A percentile compares a stretch with the other conserved stretches of the same genome.
Conservation (phyloP, 2,113 vertebrate species). For the Nicator chloris region DNA sequence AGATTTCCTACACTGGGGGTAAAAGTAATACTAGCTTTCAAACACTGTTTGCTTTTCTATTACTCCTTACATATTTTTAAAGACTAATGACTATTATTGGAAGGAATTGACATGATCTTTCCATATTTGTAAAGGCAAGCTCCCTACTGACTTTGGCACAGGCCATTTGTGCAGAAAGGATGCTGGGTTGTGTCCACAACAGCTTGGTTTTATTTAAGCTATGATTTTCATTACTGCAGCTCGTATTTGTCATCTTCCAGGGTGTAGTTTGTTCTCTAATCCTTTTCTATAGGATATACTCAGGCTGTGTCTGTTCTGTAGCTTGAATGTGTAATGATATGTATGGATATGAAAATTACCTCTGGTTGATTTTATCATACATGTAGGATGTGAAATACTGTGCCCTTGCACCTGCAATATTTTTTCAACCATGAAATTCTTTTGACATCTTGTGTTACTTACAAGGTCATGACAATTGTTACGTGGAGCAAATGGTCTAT, state of each 20-base stretch:
- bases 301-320: background rate
- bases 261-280: background rate
- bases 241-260: background rate
- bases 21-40: constrained; percentile 29
- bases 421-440: background rate
- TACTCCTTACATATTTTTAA: constrained; percentile 16
- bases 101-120: constrained; percentile 34
- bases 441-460: background rate
- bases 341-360: background rate
- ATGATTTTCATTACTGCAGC: background rate
- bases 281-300: background rate
- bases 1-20: background rate
- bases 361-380: background rate
- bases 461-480: background rate
- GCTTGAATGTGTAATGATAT: background rate
- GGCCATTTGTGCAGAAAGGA: background rate
- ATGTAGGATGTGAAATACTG: background rate
- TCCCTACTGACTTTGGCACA: constrained; percentile 14
- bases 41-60: constrained; percentile 30
- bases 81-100: constrained; percentile 22
- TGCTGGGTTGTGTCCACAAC: background rate
- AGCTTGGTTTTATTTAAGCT: background rate
- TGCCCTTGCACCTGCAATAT: background rate
- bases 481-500: background rate
- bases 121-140: constrained; percentile 35